Base-by-base conservation (phyloP, 2,797 vertebrate genomes). In the Picus viridis region DNA sequence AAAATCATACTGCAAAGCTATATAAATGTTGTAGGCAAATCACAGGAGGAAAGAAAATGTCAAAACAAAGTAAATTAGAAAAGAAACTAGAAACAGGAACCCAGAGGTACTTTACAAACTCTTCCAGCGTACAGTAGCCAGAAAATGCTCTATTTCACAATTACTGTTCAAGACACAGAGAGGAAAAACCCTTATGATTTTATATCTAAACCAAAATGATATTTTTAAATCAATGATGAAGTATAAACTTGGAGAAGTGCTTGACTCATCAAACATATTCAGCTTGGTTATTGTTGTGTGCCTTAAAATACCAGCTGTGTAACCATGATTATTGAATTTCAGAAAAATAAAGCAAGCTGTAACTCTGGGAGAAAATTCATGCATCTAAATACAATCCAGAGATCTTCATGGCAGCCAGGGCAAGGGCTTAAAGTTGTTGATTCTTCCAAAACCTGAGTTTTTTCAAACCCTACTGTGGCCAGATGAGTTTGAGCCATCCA, bases 51-150 rank as follows among this genome's bases (percentile, higher is more conserved):
- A 93, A 87, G 49, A 74, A 92, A 70, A 20, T 0, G 4, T 93
- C 76, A 86, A 86, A 96, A 94, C 62, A 94, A 96, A 95, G 53
- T 80, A 86, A 96, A 95, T 95, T 92, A 71, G 18, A 77, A 80
- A 78, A 91, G 57, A 90, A 93, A 86, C 45, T 82, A 88, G 93
- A 90, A 59, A 9, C 64, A 85, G 51, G 43, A 91, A 80, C n/a
- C 5, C 53, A 91, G 59, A 90, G 45, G 41, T 92, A 85, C 67
- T 93, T 77, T 78, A 65, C 47, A 90, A 91, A 89, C 15, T 88
- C 49, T 93, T 93, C 57, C 36, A 78, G 64, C 86, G 75, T 10
- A 75, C 12, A 76, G 29, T 36, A 76, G 22, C 11, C 34, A 80
- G 75, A 88, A 86, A 83, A 81, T 41, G 4, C 10, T 85, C 39